Base-by-base conservation (phyloP, 2,888 invertebrate genomes). In the Acanthococcus lagerstroemiae region DNA sequence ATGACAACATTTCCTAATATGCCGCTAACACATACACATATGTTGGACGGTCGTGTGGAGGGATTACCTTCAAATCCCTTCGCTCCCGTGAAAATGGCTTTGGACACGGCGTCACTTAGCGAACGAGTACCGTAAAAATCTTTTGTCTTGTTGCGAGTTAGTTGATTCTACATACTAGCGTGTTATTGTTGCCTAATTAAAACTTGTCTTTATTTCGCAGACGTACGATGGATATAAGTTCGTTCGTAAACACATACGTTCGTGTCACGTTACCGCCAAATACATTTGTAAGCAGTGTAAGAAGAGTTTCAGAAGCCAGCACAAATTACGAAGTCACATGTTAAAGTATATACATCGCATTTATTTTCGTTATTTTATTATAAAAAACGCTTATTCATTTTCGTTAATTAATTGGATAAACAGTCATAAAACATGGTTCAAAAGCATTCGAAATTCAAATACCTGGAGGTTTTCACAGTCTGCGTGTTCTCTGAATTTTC, bases 261-360 rank as follows among this genome's bases (percentile, higher is more conserved):
- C 84, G 7, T 85, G 86, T 74, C 88, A 89, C 76, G 83, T 84
- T 61, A 84, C 84, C 66, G 78, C 82, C 26, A 83, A 83, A 70
- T 84, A 83, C 74, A 79, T 80, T 17, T 90, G 88, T 75, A 79
- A 81, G 27, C 79, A 83, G 70, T 89, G 89, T 74, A 78, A 80
- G 5, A 86, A 85, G 74, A 79, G 81, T 63, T 88, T 88, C 76
- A 83, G 84, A 0, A 83, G 86, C 2, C 76, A 82, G 26, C 87
- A 87, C 74, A 88, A 87, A 73, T 77, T 89, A 55, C 82, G 84
- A 68, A 81, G 86, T 75, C 88, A 89, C 75, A 79, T 84, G 76
- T 75, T 88, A 61, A 80, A 82, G 75, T 80, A 75, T 54, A 19
- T 17, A 48, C n/a, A n/a, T n/a, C n/a, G n/a, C n/a, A n/a, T n/a